A percentile compares a stretch with the other conserved stretches of the same genome.
Conservation (phyloP, 2,797 vertebrate genomes). For the Enteromius mattozi region DNA sequence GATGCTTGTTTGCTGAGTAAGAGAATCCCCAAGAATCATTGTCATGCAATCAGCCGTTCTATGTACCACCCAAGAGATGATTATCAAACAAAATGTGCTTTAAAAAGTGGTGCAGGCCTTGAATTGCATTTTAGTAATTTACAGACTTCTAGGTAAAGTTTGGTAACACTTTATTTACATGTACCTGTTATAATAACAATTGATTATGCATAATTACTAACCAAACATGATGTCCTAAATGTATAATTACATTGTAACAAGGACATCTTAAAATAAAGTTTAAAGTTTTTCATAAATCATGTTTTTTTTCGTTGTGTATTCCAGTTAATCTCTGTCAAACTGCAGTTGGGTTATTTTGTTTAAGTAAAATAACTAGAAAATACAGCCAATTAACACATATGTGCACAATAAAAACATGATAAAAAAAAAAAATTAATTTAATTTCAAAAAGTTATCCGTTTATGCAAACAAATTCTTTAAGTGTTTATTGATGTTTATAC, state of each 20-base stretch:
- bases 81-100: not conserved
- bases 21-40: constrained; percentile 27
- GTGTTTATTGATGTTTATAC: not conserved
- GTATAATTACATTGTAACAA: not conserved
- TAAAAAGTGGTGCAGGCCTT: not conserved
- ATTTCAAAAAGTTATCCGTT: too few species aligned
- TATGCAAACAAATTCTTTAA: not conserved
- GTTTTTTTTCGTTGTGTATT: not conserved
- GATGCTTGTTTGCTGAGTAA: constrained; percentile 44
- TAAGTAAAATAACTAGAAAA: not conserved
- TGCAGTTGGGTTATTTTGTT: not conserved
- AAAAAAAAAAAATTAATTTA: too few species aligned
- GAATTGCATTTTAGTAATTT: not conserved
- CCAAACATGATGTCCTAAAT: not conserved
- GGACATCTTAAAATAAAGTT: not conserved
- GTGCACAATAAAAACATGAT: not conserved
- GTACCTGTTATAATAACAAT: not conserved
- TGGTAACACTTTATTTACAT: not conserved
- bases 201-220: not conserved
- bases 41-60: constrained; percentile 12
- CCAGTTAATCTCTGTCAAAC: not conserved
- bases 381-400: not conserved
- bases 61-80: constrained; percentile 15
- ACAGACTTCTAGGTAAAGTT: not conserved
- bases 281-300: not conserved